Conservation (phyloP, 2,888 invertebrate species). For the Ectemnius continuus region DNA sequence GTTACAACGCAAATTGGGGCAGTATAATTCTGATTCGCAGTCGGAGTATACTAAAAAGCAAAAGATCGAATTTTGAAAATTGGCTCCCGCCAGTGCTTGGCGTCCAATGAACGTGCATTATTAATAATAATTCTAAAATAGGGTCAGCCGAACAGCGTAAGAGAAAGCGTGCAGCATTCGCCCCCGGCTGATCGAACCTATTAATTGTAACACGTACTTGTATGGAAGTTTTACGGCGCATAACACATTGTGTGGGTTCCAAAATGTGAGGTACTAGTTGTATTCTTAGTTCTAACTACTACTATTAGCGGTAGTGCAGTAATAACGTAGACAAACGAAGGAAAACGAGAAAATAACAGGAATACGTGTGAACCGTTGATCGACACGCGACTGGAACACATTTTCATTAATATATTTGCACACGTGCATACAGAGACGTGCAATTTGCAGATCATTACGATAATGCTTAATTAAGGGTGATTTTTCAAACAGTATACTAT, state of each 20-base stretch:
- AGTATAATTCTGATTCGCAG: background rate
- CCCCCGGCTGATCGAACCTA: constrained; percentile 25
- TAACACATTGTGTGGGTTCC: constrained; percentile 59
- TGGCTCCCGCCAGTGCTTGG: constrained; percentile 57
- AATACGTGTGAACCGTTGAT: constrained; percentile 44
- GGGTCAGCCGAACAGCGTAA: constrained; percentile 36
- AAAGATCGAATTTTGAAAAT: constrained; percentile 25
- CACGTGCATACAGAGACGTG: constrained; percentile 27
- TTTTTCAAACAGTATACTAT: constrained; percentile 51
- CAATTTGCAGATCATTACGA: constrained; percentile 46
- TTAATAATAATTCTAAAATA: constrained; percentile 54
- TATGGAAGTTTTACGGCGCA: constrained; percentile 49
- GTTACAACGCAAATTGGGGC: background rate
- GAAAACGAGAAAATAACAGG: constrained; percentile 37
- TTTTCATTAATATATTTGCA: constrained; percentile 32
- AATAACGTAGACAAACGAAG: constrained; percentile 53
- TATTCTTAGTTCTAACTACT: constrained; percentile 61
- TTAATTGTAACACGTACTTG: constrained; percentile 46
- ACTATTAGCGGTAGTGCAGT: constrained; percentile 59
- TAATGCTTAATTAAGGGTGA: constrained; percentile 61
- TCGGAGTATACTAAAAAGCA: constrained; percentile 37
- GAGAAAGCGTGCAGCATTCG: constrained; percentile 23
- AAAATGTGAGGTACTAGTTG: constrained; percentile 57
- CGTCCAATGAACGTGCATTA: constrained; percentile 67
- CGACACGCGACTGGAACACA: constrained; percentile 27